A percentile compares a stretch with the other conserved stretches of the same genome.
Evolutionary conservation across 2,888 invertebrate species (phyloP).

Genomic region (Caenorhabditis sinica): DNA sequence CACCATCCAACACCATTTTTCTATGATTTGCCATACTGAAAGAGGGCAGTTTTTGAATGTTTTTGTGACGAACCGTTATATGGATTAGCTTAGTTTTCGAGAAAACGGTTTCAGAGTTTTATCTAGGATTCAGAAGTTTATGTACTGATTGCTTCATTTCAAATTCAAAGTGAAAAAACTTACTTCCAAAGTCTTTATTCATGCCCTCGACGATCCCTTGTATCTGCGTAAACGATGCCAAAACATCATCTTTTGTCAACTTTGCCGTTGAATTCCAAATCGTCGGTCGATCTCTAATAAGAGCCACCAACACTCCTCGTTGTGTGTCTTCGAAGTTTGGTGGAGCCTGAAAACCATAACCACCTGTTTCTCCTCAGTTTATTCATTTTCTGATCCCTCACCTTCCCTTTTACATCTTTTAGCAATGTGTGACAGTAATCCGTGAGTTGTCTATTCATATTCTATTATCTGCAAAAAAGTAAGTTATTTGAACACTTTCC

Average conservation of each 20-base stretch:
- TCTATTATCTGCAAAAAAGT: constrained; percentile 21
- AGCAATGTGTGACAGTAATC: constrained; percentile 23
- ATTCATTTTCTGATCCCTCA: constrained; percentile 12
- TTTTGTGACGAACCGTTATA: too few species aligned
- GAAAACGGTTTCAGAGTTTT: too few species aligned
- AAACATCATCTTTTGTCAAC: constrained; percentile 50
- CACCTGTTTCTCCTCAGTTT: not conserved
- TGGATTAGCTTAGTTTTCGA: too few species aligned
- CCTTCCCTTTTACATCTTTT: constrained; percentile 37
- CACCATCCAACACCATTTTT: constrained; percentile 73
- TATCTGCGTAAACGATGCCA: constrained; percentile 36
- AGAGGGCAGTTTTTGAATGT: constrained; percentile 10
- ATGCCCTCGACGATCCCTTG: constrained; percentile 26
- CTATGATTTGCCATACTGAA: constrained; percentile 85
- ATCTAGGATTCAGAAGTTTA: too few species aligned
- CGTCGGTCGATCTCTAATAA: constrained; percentile 53
- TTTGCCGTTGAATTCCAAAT: constrained; percentile 60
- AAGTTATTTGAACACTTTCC: constrained; percentile 11
- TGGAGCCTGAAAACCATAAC: constrained; percentile 45
- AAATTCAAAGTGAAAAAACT: too few species aligned
- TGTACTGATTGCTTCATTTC: too few species aligned
- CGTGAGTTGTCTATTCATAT: not conserved
- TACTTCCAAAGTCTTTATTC: constrained; percentile 95
- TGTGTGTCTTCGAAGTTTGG: constrained; percentile 59
- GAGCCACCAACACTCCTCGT: constrained; percentile 65